Base-by-base conservation (phyloP, 2,113 vertebrate genomes). In the Pleuronectes platessa region DNA sequence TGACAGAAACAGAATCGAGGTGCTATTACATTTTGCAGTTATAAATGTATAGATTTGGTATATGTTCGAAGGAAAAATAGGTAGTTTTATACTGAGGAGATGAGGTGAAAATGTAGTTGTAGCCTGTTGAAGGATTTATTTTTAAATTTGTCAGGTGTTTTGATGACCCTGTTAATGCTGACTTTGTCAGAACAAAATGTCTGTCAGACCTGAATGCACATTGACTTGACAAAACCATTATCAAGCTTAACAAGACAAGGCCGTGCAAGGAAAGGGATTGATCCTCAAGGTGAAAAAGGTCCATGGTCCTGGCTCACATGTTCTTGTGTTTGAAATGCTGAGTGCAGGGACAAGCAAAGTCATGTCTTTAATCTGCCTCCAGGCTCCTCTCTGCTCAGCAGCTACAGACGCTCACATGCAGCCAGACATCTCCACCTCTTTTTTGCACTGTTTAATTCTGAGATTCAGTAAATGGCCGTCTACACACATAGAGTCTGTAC, bases 261-360 rank as follows among this genome's bases (percentile, higher is more conserved):
- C 59, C 0, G 49, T 74, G 75, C 68, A 60, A 66, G 60, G 40
- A 65, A 78, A 54, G 40, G 40, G 56, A 23, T 18, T 1, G 21
- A 9, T 49, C 58, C 53, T 27, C n/a, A 4, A 12, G 62, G 35
- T 66, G 73, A 9, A 53, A 68, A 47, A 72, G 18, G 23, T 76
- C 63, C 23, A 3, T 17, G 15, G 49, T 59, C n/a, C 27, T 64
- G 14, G 40, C 23, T 58, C 58, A 15, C 58, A 15, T 17, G 45
- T 61, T 72, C 26, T 76, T 17, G 31, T 66, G 49, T 63, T 55
- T 56, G n/a, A 61, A 61, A 18, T 4, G 35, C 45, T 68, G 68
- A 65, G 18, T 51, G 62, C 66, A 42, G n/a, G n/a, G 54, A 81
- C 80, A 85, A 76, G 85, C 53, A 76, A 81, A 63, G 77, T 85